Percentiles rank a stretch among this genome's conserved stretches.
phyloP scores from a whole-genome alignment of 2,888 invertebrate species.

The Tyria jacobaeae region DNA sequence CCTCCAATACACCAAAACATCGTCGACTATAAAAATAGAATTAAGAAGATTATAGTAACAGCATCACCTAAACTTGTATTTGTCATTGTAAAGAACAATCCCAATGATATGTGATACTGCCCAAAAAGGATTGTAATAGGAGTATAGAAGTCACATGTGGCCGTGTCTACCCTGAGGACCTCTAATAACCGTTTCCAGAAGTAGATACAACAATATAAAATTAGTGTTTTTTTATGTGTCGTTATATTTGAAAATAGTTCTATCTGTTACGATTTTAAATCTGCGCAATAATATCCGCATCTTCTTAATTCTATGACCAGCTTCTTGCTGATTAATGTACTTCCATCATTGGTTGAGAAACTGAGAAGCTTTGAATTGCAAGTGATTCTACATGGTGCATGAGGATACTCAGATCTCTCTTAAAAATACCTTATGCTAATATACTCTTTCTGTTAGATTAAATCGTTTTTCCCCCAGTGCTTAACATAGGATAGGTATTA shows the following conservation, averaged over 20 bases:
- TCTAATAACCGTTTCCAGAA: not conserved
- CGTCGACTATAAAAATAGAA: not conserved
- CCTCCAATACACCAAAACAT: conserved; percentile 44
- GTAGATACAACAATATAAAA: not conserved
- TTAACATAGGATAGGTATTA: no score
- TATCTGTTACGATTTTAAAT: not conserved
- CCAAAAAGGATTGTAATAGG: not conserved
- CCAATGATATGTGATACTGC: not conserved
- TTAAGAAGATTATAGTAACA: not conserved
- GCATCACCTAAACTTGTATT: not conserved
- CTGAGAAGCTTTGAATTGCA: not conserved
- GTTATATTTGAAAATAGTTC: not conserved
- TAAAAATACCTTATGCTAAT: no score
- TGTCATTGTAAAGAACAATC: no score
- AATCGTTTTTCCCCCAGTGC: no score
- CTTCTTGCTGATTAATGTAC: no score
- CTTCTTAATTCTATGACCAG: no score
- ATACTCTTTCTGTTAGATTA: no score
- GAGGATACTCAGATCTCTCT: no score
- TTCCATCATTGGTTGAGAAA: not conserved
- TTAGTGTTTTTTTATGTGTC: not conserved
- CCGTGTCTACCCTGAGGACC: not conserved
- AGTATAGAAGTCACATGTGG: not conserved
- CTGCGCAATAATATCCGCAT: no score
- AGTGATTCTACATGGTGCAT: not conserved